phyloP scores from a whole-genome alignment of 2,797 vertebrate genomes.

The Acridotheres tristis region DNA sequence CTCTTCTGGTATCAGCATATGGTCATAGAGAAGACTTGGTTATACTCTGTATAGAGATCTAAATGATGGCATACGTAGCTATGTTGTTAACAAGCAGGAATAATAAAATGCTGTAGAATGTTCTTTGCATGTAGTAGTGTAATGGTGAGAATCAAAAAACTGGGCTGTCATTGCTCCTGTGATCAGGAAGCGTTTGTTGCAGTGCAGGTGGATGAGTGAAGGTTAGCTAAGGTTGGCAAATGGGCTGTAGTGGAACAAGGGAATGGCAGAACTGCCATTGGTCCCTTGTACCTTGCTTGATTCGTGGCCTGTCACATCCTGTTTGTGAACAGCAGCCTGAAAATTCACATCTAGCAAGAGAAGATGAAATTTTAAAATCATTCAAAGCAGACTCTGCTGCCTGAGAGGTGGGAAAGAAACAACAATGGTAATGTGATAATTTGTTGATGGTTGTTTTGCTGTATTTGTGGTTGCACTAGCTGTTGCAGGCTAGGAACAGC shows the following conservation, averaged over 20 bases:
- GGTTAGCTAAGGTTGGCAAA: slow-evolving; percentile 35
- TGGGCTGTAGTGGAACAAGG: slow-evolving; percentile 36
- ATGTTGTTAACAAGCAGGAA: slow-evolving; percentile 35
- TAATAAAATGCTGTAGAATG: not conserved
- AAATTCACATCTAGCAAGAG: not conserved
- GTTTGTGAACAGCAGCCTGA: not conserved
- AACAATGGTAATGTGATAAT: not conserved
- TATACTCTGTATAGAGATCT: not conserved
- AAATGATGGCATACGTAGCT: slow-evolving; percentile 1
- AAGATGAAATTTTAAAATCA: not conserved
- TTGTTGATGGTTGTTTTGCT: not conserved
- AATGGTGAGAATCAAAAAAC: slow-evolving; percentile 30
- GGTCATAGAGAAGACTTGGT: not conserved
- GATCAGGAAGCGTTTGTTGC: not conserved
- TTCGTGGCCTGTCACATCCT: not conserved
- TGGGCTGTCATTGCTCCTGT: slow-evolving; percentile 22
- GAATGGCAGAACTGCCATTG: not conserved
- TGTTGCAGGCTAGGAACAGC: not conserved
- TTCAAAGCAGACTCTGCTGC: not conserved
- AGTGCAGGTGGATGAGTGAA: slow-evolving; percentile 52
- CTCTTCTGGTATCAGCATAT: not conserved
- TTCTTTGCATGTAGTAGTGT: not conserved
- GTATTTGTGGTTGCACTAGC: not conserved
- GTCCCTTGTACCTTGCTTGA: not conserved
- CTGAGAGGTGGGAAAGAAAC: not conserved